phyloP scores from a whole-genome alignment of 2,797 vertebrate genomes.

The Molossus alvarezi region DNA sequence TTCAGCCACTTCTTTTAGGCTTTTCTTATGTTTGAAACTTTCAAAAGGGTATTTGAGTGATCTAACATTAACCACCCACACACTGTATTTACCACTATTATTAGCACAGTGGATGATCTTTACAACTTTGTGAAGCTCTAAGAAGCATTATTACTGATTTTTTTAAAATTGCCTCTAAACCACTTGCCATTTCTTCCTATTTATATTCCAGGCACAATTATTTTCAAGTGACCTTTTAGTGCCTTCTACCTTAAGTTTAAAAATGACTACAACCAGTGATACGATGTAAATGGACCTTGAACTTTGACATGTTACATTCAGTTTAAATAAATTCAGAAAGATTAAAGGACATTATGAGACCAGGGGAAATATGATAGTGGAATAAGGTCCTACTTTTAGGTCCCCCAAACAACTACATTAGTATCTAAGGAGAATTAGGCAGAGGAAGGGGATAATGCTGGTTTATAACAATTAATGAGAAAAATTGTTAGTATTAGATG shows the following conservation, averaged over 20 bases:
- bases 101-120: conserved; percentile 78
- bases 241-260: conserved; percentile 70
- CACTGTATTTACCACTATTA: conserved; percentile 79
- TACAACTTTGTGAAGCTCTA: conserved; percentile 67
- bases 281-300: conserved; percentile 22
- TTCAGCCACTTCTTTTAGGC: conserved; percentile 62
- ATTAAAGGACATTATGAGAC: background rate
- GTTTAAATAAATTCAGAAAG: conserved; percentile 51
- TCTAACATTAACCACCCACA: conserved; percentile 78
- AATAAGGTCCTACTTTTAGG: background rate
- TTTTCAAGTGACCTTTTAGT: conserved; percentile 71
- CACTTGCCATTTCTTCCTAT: conserved; percentile 63
- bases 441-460: background rate
- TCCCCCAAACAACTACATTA: background rate
- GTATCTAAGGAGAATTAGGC: conserved; percentile 4
- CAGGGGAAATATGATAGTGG: background rate
- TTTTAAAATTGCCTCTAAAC: conserved; percentile 71
- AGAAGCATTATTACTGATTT: conserved; percentile 72
- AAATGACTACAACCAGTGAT: conserved; percentile 45
- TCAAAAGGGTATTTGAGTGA: conserved; percentile 74
- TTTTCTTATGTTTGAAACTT: conserved; percentile 76
- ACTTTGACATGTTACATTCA: conserved; percentile 39
- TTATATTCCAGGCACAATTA: conserved; percentile 31
- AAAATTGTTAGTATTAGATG: background rate
- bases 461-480: conserved; percentile 29